These are phyloP conservation scores for Cydia amplana DNA, from an alignment of 1,140 invertebrate genomes.

Conservation along the genomic window DNA sequence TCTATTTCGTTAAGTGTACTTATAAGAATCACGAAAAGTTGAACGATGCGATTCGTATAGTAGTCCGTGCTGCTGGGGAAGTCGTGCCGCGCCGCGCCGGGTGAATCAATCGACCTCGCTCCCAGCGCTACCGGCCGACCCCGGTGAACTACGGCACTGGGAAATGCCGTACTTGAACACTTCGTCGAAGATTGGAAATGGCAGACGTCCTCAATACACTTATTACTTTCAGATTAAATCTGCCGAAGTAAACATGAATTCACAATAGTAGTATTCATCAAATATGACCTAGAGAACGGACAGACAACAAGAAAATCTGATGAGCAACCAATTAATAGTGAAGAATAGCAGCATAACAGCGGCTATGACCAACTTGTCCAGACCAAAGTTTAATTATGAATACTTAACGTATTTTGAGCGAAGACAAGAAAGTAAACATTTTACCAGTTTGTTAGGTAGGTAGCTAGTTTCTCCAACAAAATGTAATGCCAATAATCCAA, in stretches of 20 bases:
- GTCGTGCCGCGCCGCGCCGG: conserved; percentile 38
- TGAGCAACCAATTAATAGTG: too few species aligned
- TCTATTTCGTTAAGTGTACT: too few species aligned
- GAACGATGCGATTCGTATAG: neutral
- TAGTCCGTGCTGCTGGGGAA: conserved; percentile 37
- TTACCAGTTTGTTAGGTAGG: too few species aligned
- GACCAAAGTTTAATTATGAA: too few species aligned
- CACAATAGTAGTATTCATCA: neutral
- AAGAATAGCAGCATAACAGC: too few species aligned
- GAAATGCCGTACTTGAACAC: neutral
- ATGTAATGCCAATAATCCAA: neutral
- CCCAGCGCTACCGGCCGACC: conserved; percentile 29
- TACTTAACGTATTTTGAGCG: too few species aligned
- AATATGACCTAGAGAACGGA: neutral
- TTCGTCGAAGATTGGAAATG: neutral
- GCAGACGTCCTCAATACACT: neutral
- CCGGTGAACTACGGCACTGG: neutral
- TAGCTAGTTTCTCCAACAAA: neutral
- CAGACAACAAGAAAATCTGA: too few species aligned
- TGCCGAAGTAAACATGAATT: neutral
- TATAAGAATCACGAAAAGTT: too few species aligned
- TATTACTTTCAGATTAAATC: neutral
- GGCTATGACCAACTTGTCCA: too few species aligned
- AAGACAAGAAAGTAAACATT: too few species aligned
- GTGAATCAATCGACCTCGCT: conserved; percentile 47